These are phyloP conservation scores for Agonum fuliginosum DNA, from an alignment of 2,888 invertebrate genomes.

Conservation along the genomic window DNA sequence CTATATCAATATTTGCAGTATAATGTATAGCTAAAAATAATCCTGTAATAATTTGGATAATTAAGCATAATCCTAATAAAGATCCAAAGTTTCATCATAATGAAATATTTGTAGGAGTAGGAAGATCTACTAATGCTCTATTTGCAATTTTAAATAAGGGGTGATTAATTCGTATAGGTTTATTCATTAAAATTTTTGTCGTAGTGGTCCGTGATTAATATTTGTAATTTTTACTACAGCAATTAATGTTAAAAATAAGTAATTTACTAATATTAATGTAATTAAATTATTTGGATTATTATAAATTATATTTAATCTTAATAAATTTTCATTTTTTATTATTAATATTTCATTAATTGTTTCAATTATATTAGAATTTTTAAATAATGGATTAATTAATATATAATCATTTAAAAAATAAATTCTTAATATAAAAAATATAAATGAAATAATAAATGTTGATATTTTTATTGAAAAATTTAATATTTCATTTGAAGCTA, in stretches of 20 bases:
- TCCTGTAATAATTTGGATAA: slow-evolving; percentile 81
- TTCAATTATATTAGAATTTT: slow-evolving; percentile 68
- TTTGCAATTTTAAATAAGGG: no score
- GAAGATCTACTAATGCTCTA: slow-evolving; percentile 77
- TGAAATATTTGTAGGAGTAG: slow-evolving; percentile 78
- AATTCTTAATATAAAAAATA: slow-evolving; percentile 66
- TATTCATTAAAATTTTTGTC: no score
- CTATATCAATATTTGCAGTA: slow-evolving; percentile 77
- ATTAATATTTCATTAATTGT: slow-evolving; percentile 61
- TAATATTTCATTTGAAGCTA: slow-evolving; percentile 79
- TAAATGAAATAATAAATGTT: slow-evolving; percentile 64
- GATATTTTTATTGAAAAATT: slow-evolving; percentile 69
- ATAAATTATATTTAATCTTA: slow-evolving; percentile 75
- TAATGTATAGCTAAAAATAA: slow-evolving; percentile 84
- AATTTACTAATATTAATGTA: slow-evolving; percentile 76
- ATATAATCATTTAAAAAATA: slow-evolving; percentile 68
- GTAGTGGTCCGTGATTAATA: slow-evolving; percentile 75
- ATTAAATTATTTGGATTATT: slow-evolving; percentile 74
- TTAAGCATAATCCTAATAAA: slow-evolving; percentile 77
- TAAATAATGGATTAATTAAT: slow-evolving; percentile 63
- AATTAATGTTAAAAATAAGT: slow-evolving; percentile 77
- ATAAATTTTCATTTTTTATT: slow-evolving; percentile 69
- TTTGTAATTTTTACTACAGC: slow-evolving; percentile 77
- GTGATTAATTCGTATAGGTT: no score
- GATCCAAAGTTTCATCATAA: slow-evolving; percentile 83